Evolutionary conservation across 1,140 invertebrate genomes (phyloP).

Genomic region (Apis cerana): DNA sequence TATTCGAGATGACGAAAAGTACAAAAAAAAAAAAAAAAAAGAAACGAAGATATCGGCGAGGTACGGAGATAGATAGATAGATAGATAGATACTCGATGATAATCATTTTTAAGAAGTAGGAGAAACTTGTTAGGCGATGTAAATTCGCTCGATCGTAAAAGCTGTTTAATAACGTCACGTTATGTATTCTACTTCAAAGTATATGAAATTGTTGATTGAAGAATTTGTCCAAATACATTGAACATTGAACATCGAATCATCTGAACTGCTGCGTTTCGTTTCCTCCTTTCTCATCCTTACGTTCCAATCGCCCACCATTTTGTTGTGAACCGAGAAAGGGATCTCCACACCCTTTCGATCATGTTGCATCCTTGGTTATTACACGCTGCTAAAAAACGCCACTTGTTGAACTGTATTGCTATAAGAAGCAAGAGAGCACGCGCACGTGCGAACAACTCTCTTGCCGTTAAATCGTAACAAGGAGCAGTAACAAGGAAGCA

Average conservation of each 20-base stretch:
- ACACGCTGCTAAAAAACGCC: background rate
- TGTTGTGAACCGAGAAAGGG: background rate
- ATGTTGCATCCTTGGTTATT: background rate
- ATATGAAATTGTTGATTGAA: conserved; percentile 77
- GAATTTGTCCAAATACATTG: conserved; percentile 78
- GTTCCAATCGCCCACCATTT: conserved; percentile 17
- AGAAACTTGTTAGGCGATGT: background rate
- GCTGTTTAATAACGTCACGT: conserved; percentile 56
- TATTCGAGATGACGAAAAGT: conserved; percentile 1
- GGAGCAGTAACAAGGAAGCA: background rate
- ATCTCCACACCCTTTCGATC: background rate
- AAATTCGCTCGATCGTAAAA: conserved; percentile 29
- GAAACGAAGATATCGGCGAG: background rate
- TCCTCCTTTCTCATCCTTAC: conserved; percentile 55
- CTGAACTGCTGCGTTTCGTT: conserved; percentile 76
- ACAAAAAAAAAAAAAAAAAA: background rate
- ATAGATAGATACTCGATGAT: background rate
- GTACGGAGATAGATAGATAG: too few species aligned
- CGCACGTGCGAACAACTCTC: background rate
- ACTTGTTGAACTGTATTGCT: background rate
- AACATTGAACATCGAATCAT: conserved; percentile 73
- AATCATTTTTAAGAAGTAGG: background rate
- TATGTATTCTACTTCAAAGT: conserved; percentile 74
- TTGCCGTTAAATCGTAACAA: background rate
- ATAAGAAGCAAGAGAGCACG: background rate